Evolutionary conservation across 2,113 vertebrate genomes (phyloP), one percentile per base, ranked within the genome.

Genomic region (Neodontobutis hainanensis): DNA sequence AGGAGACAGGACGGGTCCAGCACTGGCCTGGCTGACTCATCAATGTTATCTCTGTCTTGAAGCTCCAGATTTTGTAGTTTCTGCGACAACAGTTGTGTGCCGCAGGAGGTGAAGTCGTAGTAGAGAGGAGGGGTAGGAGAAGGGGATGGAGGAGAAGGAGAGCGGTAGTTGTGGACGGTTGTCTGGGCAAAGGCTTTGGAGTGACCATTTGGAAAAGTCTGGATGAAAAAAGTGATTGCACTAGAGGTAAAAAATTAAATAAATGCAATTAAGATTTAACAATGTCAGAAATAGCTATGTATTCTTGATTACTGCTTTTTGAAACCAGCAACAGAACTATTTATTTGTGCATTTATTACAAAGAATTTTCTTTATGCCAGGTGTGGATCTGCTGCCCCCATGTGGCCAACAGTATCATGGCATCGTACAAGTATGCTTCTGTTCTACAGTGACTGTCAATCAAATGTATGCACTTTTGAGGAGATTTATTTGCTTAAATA

Each of bases 1-100:
- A 92, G 83, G 35, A 92, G 88, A 61, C 89, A 88, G 3, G 79
- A 84, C 0, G 86, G 65, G 51, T 93, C 91, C 61, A 81, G 65
- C 4, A 65, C 55, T 0, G 86, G 69, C 51, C 61, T 68, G 38
- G 77, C 78, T 2, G 3, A n/a, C 19, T 77, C 63, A 0, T 32
- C 48, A 38, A 16, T 67, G 11, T 84, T 73, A 0, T 80, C 80
- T 46, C 62, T 44, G 50, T 32, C 72, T 66, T 89, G 88, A 5
- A 90, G 78, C 77, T 92, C 86, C 3, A 92, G 78, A 52, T 65
- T 73, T 78, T 70, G 80, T 5, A 92, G 85, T 58, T 88, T 92
- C 47, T 85, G 79, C n/a, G 88, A 82, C 46, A 92, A 67, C 27
- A 91, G 81, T 15, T 78, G 71, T 6, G 66, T 77, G 16, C 77